Conservation (phyloP, 1,140 invertebrate species). For the Rhyacophila brunnea region DNA sequence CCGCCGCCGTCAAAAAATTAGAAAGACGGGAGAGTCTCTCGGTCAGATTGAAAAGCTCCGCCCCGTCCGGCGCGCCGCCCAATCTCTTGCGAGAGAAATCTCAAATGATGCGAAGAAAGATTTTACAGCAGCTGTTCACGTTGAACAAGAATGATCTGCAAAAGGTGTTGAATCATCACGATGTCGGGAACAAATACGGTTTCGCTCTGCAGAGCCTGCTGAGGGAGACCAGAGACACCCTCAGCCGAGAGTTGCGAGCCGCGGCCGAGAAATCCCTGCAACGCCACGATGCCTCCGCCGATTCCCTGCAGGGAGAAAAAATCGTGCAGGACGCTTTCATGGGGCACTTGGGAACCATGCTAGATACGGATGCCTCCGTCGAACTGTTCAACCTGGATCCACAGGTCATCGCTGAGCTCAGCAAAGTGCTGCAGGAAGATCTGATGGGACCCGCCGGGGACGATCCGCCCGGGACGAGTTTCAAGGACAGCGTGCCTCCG, state of each 20-base stretch:
- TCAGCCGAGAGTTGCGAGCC: constrained; percentile 21
- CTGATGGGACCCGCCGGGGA: constrained; percentile 21
- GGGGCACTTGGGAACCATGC: constrained; percentile 29
- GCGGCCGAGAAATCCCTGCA: constrained; percentile 29
- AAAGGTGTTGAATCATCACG: constrained; percentile 22
- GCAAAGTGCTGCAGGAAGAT: constrained; percentile 30
- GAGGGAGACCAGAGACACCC: constrained; percentile 21
- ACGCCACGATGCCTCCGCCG: constrained; percentile 20
- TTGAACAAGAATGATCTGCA: constrained; percentile 26
- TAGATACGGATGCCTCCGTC: constrained; percentile 26
- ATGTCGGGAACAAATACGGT: constrained; percentile 23
- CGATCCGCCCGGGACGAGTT: constrained; percentile 18
- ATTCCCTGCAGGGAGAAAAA: constrained; percentile 24
- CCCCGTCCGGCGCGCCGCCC: not conserved
- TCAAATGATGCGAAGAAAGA: constrained; percentile 28
- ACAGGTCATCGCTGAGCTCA: constrained; percentile 29
- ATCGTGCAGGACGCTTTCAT: constrained; percentile 31
- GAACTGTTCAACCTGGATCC: constrained; percentile 33
- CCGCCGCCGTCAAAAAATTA: constrained; percentile 3
- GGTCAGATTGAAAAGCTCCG: constrained; percentile 4
- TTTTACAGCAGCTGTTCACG: constrained; percentile 31
- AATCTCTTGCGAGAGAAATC: constrained; percentile 19
- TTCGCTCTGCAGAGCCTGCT: constrained; percentile 26
- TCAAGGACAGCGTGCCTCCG: constrained; percentile 20
- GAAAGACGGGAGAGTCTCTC: constrained; percentile 16